Evolutionary conservation across 2,888 invertebrate genomes (phyloP), one percentile per base, ranked within the genome.

Genomic region (Pollenia amentaria): DNA sequence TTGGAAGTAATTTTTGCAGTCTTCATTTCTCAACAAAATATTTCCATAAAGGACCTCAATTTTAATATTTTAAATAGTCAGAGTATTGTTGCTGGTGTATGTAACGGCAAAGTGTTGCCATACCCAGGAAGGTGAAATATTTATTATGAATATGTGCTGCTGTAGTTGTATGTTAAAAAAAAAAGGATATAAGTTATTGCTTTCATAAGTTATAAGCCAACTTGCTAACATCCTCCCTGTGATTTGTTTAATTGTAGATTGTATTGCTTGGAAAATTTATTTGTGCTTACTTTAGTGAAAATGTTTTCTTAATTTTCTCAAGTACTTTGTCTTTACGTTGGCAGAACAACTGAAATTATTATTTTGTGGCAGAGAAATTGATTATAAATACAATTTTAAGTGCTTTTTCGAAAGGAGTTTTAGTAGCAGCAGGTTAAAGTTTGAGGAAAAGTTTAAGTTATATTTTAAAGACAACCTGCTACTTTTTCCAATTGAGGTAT

Each of bases 251-350:
- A 85, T 87, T 82, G 79, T 38, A 65, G 53, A 73, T 69, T 76
- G 80, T 53, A 84, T 87, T 84, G 84, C 84, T 82, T 79, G 84
- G 87, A 76, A 87, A 87, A 84, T 76, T 80, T 80, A 84, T 77
- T 81, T 42, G 51, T 69, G 72, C 84, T 84, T 75, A 81, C 67
- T 80, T 84, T 73, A 60, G 53, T 72, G 57, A 70, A 87, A 87
- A 87, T 84, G 81, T 87, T 29, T 29, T 29, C 29, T 29, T 87
- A 76, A 87, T 87, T 87, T 87, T 80, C 87, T 84, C 80, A 84
- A 84, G 87, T 77, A 83, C 78, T 84, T 84, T 78, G 77, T 83
- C 70, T 69, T 76, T 64, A 70, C 62, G 29, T 69, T 62, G 12
- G n/a, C 38, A 14, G 44, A 80, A 67, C 48, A 57, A 48, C 21